Base-by-base conservation (phyloP, 2,797 vertebrate species). In the Glyptemys insculpta region DNA sequence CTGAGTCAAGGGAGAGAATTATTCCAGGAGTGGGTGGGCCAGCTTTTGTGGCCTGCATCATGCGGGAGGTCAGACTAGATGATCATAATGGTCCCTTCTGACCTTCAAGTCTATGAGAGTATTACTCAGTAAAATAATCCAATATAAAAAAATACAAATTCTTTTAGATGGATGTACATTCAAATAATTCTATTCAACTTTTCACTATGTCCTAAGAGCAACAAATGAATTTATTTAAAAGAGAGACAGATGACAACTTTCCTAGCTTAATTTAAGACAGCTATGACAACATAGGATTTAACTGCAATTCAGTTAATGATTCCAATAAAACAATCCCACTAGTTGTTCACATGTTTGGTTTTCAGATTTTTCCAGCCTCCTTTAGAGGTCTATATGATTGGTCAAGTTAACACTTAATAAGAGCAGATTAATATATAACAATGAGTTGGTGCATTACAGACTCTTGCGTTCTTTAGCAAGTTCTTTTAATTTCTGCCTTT, bases 351-450 rank as follows among this genome's bases (percentile, higher is more conserved):
- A 81, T 95, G 87, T 95, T 97, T 90, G 83, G 89, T 93, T 97
- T 96, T 87, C 81, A 95, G 89, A 85, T 86, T 96, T 87, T 94
- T 96, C 91, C 93, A 93, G 81, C 81, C 88, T 53, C 88, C 91
- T 94, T 96, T 81, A 83, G 90, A 79, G 96, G 94, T 93, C 97
- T 96, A 93, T 44, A 44, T 81, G 89, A 94, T 97, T 96, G 93
- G 94, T 21, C 82, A 95, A 97, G 97, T 98, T 98, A 98, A 98
- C 98, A 98, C 98, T 98, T 98, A 98, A 96, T 98, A 97, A 97
- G 96, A 95, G 84, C 37, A 97, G 97, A 97, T 98, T 98, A 98
- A 98, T 98, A 97, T 97, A 95, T 98, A 98, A 98, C 98, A 96
- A 91, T 94, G 53, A 92, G 87, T 88, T 84, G 53, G 89, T 83